These are phyloP conservation scores for Tridacna gigas DNA, from an alignment of 2,888 invertebrate genomes.

Conservation along the genomic window DNA sequence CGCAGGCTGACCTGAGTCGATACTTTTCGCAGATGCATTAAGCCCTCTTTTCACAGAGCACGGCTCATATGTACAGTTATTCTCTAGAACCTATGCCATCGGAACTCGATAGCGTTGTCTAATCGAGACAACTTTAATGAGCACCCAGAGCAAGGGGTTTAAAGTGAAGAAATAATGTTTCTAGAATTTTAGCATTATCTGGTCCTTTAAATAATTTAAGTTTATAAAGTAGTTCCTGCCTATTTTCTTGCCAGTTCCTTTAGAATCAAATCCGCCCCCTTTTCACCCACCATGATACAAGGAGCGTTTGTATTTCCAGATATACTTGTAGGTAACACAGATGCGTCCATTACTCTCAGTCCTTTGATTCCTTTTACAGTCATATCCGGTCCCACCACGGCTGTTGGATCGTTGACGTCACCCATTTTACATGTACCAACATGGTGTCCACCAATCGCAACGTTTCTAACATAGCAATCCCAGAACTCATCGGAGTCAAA, in stretches of 20 bases:
- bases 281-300: constrained; percentile 56
- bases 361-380: constrained; percentile 46
- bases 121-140: too few relatives aligned
- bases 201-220: too few relatives aligned
- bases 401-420: constrained; percentile 4
- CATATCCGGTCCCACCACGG: constrained; percentile 41
- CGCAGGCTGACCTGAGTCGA: too few relatives aligned
- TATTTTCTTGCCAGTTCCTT: neutral
- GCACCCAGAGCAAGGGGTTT: too few relatives aligned
- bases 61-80: too few relatives aligned
- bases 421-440: constrained; percentile 51
- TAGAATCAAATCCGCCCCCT: constrained; percentile 45
- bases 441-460: constrained; percentile 34
- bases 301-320: constrained; percentile 53
- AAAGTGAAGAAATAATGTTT: too few relatives aligned
- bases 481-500: constrained; percentile 40
- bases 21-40: too few relatives aligned
- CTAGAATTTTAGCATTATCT: too few relatives aligned
- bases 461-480: constrained; percentile 42
- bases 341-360: constrained; percentile 48
- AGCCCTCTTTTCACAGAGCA: too few relatives aligned
- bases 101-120: too few relatives aligned
- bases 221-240: too few relatives aligned
- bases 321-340: constrained; percentile 33
- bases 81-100: too few relatives aligned